A percentile compares a stretch with the other conserved stretches of the same genome.
These are phyloP conservation scores for Menidia menidia DNA, from an alignment of 2,797 vertebrate species.

Conservation along the genomic window DNA sequence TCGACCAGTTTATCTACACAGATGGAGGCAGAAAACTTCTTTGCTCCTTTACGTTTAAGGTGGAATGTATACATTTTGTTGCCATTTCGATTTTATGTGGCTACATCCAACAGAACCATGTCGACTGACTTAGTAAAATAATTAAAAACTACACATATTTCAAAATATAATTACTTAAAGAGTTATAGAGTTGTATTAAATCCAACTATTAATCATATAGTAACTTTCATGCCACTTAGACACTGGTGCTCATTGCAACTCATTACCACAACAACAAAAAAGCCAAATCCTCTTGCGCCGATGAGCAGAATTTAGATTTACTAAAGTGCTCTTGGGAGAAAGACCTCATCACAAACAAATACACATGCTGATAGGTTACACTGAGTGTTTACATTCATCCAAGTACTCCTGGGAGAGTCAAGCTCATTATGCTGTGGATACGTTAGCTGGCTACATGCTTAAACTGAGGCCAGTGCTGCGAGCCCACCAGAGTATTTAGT, in stretches of 20 bases:
- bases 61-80: no score
- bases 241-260: constrained; percentile 75
- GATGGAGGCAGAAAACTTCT: no score
- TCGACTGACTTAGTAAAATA: no score
- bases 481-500: constrained; percentile 62
- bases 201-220: not conserved
- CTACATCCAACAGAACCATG: no score
- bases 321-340: constrained; percentile 69
- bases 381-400: constrained; percentile 69
- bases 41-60: no score
- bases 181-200: no score
- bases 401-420: constrained; percentile 61
- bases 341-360: constrained; percentile 49
- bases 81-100: no score
- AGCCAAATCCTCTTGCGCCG: constrained; percentile 80
- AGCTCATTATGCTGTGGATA: constrained; percentile 70
- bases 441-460: constrained; percentile 64
- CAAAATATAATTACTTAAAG: no score
- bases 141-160: no score
- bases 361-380: constrained; percentile 64
- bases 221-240: constrained; percentile 61
- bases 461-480: constrained; percentile 66
- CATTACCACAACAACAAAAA: constrained; percentile 74
- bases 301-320: constrained; percentile 76
- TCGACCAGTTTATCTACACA: no score